Evolutionary conservation across 92 coral and sea anemone species (phyloP).

Genomic region (Ricordea florida): DNA sequence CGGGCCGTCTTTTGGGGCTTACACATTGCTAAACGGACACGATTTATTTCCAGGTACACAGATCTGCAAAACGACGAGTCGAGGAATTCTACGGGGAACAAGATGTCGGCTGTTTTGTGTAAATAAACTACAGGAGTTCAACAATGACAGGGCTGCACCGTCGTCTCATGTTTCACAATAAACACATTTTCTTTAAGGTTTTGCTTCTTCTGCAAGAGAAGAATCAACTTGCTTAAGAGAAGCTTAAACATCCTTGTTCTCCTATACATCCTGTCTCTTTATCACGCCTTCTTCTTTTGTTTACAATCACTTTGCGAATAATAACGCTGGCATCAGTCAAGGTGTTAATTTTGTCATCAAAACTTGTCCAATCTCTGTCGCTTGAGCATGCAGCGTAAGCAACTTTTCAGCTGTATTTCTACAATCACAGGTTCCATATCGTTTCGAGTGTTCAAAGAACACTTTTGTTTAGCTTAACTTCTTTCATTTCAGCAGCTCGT

Average conservation of each 20-base stretch:
- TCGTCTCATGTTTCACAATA: not conserved
- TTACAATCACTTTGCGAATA: not conserved
- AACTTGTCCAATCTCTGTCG: not conserved
- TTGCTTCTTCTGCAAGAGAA: not conserved
- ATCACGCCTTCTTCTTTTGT: slow-evolving; percentile 13
- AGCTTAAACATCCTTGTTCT: slow-evolving; percentile 2
- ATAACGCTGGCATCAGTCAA: not conserved
- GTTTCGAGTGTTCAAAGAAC: too few species aligned
- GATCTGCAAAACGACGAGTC: not conserved
- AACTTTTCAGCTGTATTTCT: too few species aligned
- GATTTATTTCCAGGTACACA: not conserved
- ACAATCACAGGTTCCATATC: too few species aligned
- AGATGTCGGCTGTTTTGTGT: not conserved
- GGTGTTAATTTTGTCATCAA: too few species aligned
- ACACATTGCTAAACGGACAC: not conserved
- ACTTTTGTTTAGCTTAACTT: not conserved
- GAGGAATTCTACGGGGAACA: too few species aligned
- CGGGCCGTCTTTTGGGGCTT: not conserved
- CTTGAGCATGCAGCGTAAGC: not conserved
- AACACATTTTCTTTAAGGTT: not conserved
- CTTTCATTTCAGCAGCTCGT: not conserved
- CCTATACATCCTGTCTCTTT: not conserved
- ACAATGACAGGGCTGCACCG: not conserved
- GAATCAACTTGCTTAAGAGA: not conserved
- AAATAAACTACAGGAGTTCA: not conserved